phyloP scores from a whole-genome alignment of 2,888 invertebrate genomes.

The Pheosia gnoma region DNA sequence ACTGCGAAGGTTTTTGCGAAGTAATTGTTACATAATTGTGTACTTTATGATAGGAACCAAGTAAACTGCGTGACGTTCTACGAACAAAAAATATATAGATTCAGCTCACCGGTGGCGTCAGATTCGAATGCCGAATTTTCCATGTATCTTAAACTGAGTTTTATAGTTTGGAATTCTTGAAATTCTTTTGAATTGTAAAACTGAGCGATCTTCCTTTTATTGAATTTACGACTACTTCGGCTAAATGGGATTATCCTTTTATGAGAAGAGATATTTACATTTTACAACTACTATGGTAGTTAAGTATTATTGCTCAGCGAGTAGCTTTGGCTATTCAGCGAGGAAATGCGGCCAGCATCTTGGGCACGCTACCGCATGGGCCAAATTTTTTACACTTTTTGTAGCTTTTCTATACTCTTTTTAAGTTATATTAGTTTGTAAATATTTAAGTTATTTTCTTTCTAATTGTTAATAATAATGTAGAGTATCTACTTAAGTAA shows the following conservation, averaged over 20 bases:
- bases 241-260: background rate
- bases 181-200: background rate
- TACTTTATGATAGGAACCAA: constrained; percentile 1
- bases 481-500: too few relatives aligned
- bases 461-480: too few relatives aligned
- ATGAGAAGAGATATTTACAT: background rate
- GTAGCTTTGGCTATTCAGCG: too few relatives aligned
- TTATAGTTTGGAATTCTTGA: background rate
- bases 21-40: constrained; percentile 7
- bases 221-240: background rate
- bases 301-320: too few relatives aligned
- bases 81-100: too few relatives aligned
- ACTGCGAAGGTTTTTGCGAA: background rate
- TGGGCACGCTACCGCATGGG: too few relatives aligned
- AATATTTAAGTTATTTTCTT: too few relatives aligned
- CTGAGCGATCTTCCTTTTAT: background rate
- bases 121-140: background rate
- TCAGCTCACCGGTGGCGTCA: too few relatives aligned
- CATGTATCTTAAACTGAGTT: background rate
- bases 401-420: too few relatives aligned
- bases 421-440: too few relatives aligned
- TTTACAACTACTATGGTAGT: background rate
- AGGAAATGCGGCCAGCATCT: too few relatives aligned
- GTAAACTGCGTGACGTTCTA: background rate
- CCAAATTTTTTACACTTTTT: too few relatives aligned